A percentile compares a stretch with the other conserved stretches of the same genome.
These are phyloP conservation scores for Megaceryle alcyon DNA, from an alignment of 2,797 vertebrate species.

Conservation along the genomic window DNA sequence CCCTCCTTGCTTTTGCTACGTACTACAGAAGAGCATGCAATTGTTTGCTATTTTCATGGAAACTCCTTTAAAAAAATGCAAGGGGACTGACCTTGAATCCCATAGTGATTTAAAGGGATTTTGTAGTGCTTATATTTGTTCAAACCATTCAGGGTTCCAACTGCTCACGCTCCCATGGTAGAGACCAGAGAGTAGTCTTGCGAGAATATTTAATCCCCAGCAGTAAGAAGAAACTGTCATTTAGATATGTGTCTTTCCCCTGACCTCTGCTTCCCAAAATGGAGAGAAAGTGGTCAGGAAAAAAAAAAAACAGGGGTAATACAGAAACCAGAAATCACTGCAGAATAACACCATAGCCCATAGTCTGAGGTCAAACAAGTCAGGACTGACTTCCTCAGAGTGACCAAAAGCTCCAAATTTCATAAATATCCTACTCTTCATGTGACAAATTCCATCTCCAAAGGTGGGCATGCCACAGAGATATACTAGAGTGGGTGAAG, in stretches of 20 bases:
- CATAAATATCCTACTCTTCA: no score
- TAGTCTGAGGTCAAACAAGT: not conserved
- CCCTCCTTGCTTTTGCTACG: not conserved
- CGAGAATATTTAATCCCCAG: not conserved
- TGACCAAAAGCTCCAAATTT: not conserved
- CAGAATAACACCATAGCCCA: not conserved
- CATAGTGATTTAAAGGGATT: not conserved
- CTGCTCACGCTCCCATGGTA: not conserved
- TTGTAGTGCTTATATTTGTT: not conserved
- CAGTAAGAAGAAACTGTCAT: not conserved
- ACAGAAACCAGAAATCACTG: not conserved
- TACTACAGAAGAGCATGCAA: not conserved
- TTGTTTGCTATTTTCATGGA: not conserved
- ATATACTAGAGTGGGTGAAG: not conserved
- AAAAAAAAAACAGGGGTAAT: not conserved
- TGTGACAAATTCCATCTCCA: not conserved
- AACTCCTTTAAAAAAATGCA: not conserved
- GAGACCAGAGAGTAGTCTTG: not conserved
- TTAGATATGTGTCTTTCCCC: not conserved
- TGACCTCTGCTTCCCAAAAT: not conserved
- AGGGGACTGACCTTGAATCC: fast-evolving
- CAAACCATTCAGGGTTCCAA: not conserved
- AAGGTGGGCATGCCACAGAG: not conserved
- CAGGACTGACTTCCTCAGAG: not conserved
- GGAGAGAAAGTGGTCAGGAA: not conserved